Evolutionary conservation across 2,888 invertebrate genomes (phyloP).

Genomic region (Caradrina kadenii): DNA sequence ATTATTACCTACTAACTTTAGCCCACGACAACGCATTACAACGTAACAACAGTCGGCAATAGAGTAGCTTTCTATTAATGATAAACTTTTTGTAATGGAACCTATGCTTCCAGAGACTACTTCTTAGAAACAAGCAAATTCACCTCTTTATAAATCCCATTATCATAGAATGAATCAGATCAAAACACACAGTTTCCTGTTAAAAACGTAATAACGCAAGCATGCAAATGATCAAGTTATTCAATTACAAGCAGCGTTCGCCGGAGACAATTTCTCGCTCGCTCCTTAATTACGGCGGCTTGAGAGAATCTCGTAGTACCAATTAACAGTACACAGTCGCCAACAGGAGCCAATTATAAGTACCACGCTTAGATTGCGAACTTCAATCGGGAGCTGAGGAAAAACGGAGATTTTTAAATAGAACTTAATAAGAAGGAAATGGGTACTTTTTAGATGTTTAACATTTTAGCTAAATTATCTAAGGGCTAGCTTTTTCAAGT

Average conservation of each 20-base stretch:
- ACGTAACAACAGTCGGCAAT: too few species aligned
- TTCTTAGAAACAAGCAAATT: neutral
- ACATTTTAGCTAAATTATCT: conserved; percentile 2
- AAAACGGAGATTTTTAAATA: conserved; percentile 37
- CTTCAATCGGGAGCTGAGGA: conserved; percentile 27
- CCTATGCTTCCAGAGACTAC: too few species aligned
- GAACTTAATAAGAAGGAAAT: conserved; percentile 40
- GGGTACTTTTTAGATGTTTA: neutral
- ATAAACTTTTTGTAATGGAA: too few species aligned
- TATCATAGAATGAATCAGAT: neutral
- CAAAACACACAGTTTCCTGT: neutral
- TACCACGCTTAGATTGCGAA: conserved; percentile 61
- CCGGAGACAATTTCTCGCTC: conserved; percentile 64
- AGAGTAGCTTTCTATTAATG: too few species aligned
- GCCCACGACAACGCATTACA: too few species aligned
- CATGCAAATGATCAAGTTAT: conserved; percentile 40
- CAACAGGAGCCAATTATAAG: conserved; percentile 71
- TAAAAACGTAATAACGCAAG: neutral
- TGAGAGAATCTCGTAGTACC: conserved; percentile 70
- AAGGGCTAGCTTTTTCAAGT: neutral
- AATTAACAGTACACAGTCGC: conserved; percentile 70
- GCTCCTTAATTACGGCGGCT: conserved; percentile 65
- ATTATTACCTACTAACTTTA: neutral
- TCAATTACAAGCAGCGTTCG: conserved; percentile 36
- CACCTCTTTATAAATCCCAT: too few species aligned